These are phyloP conservation scores for Pogoniulus pusillus DNA, from an alignment of 2,797 vertebrate species.

Conservation along the genomic window DNA sequence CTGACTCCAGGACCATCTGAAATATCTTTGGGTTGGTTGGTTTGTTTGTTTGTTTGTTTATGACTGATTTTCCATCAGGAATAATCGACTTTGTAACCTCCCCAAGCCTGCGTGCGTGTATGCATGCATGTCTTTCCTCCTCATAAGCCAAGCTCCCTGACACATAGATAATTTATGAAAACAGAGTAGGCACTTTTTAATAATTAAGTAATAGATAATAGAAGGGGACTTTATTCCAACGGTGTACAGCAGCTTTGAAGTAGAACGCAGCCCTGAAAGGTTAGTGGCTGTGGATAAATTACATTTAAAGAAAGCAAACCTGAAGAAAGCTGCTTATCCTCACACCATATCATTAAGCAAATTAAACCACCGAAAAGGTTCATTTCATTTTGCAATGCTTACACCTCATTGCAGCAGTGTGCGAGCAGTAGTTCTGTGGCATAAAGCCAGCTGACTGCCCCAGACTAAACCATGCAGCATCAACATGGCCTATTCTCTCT, in stretches of 20 bases:
- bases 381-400: constrained; percentile 25
- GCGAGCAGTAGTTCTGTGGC: constrained; percentile 24
- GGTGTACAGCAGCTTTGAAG: constrained; percentile 31
- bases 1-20: background rate
- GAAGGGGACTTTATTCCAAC: constrained; percentile 39
- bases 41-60: background rate
- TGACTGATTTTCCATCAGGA: background rate
- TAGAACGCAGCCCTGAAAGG: constrained; percentile 1
- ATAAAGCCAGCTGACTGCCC: constrained; percentile 38
- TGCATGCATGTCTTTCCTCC: background rate
- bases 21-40: background rate
- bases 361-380: constrained; percentile 46
- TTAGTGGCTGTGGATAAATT: background rate
- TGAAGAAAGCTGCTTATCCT: constrained; percentile 25
- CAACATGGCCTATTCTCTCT: constrained; percentile 51
- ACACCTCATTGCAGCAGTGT: constrained; percentile 8
- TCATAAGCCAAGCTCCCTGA: constrained; percentile 44
- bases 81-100: constrained; percentile 63
- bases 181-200: constrained; percentile 77
- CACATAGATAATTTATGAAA: constrained; percentile 82
- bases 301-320: constrained; percentile 9
- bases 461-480: constrained; percentile 35
- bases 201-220: constrained; percentile 80
- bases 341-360: constrained; percentile 35
- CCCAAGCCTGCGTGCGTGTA: background rate